Conservation (phyloP, 2,113 vertebrate species). For the Rana temporaria region DNA sequence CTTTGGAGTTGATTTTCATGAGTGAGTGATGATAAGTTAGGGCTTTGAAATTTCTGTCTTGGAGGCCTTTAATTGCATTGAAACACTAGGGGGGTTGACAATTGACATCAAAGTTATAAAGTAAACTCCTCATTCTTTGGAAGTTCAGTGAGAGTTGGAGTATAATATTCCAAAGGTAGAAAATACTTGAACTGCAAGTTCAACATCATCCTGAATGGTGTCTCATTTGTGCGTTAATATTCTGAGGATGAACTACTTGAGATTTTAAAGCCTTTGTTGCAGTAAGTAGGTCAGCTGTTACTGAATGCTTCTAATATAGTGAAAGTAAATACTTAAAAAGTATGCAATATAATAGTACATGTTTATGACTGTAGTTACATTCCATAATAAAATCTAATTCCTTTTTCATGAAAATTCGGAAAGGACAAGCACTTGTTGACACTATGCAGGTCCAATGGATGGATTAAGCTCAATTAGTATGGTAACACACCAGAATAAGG, state of each 20-base stretch:
- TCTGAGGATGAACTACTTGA: slow-evolving; percentile 17
- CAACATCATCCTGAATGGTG: background rate
- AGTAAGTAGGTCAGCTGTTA: slow-evolving; percentile 18
- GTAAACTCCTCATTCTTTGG: slow-evolving; percentile 61
- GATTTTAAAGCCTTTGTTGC: slow-evolving; percentile 1
- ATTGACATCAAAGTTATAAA: slow-evolving; percentile 61
- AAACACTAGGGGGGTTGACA: slow-evolving; percentile 56
- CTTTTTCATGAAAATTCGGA: too few relatives aligned
- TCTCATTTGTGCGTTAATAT: slow-evolving; percentile 6
- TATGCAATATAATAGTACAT: background rate
- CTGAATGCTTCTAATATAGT: too few relatives aligned
- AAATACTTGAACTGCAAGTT: slow-evolving; percentile 43
- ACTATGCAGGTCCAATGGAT: too few relatives aligned
- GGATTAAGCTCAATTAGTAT: too few relatives aligned
- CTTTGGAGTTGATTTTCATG: slow-evolving; percentile 55
- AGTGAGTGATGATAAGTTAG: slow-evolving; percentile 63
- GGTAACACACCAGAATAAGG: too few relatives aligned
- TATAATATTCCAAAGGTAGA: slow-evolving; percentile 64
- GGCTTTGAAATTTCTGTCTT: slow-evolving; percentile 51
- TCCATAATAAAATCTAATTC: too few relatives aligned
- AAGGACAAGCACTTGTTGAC: too few relatives aligned
- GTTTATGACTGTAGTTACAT: too few relatives aligned
- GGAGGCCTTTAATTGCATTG: slow-evolving; percentile 62
- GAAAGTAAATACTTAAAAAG: background rate
- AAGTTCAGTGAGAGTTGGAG: slow-evolving; percentile 61